Conservation (phyloP, 2,113 vertebrate species). For the Tursiops truncatus region DNA sequence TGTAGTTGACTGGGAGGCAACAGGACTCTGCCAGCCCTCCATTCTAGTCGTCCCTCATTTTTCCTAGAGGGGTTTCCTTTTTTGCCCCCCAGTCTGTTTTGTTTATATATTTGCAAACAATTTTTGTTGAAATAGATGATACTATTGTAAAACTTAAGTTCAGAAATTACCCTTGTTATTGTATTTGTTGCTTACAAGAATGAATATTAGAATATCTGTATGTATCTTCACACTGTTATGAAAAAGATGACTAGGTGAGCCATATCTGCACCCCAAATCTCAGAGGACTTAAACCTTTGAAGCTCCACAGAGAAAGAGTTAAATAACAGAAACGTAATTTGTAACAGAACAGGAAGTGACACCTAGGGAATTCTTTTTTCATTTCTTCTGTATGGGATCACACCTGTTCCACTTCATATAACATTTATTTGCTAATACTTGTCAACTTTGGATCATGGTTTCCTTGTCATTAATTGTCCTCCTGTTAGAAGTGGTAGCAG, state of each 20-base stretch:
- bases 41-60: not conserved
- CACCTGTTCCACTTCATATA: not conserved
- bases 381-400: not conserved
- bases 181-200: not conserved
- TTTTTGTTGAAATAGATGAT: not conserved
- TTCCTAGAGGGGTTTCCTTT: not conserved
- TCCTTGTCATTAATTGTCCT: not conserved
- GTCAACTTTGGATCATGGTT: not conserved
- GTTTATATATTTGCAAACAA: not conserved
- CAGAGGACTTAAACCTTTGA: not conserved
- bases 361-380: not conserved
- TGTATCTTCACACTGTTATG: not conserved
- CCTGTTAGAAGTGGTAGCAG: not conserved
- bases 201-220: not conserved
- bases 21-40: not conserved
- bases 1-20: rapidly evolving
- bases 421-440: not conserved
- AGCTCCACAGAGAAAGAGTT: not conserved
- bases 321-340: not conserved
- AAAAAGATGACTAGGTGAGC: not conserved
- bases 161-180: not conserved
- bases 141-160: not conserved
- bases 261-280: not conserved
- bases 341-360: not conserved
- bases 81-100: not conserved